Base-by-base conservation (phyloP, 2,113 vertebrate genomes). In the Propithecus coquereli region DNA sequence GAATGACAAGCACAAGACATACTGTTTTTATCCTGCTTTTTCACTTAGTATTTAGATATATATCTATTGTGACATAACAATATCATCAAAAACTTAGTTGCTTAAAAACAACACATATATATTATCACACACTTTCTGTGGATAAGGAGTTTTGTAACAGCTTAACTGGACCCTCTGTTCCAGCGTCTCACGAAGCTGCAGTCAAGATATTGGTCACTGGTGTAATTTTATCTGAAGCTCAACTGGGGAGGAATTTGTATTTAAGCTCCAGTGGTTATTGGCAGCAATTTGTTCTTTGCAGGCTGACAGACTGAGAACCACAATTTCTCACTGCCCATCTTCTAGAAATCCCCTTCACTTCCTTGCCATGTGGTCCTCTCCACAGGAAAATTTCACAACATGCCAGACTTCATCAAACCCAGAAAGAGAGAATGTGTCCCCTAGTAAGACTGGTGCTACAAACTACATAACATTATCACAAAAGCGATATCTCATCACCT, bases 321-420 rank as follows among this genome's bases (percentile, higher is more conserved):
- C 16, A 37, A 63, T 84, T 96, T 79, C 57, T 83, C 45, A 73
- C 25, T 70, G 79, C 37, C 65, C 37, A 57, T 93, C 77, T 83
- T 77, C 50, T 86, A 86, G 92, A 88, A 59, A 95, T 18, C 6
- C 9, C 83, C 34, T 77, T 93, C 3, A 61, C n/a, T 91, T 95
- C 59, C 86, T 93, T 81, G 77, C 40, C 87, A 88, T 43, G 71
- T 71, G 45, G 30, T 22, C 50, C 4, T 86, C 37, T 93, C 95
- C 61, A 85, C n/a, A 90, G 81, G 70, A 71, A 90, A 94, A 65
- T 95, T 45, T 80, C 32, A 90, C 59, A 82, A 30, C 5, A 73
- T 95, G 34, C 40, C 86, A 88, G 32, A 32, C 77, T 88, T 88
- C 47, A 84, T 93, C 52, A 93, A 94, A 95, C 63, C 20, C 40